Percentiles rank a stretch among this genome's conserved stretches.
phyloP scores from a whole-genome alignment of 1,140 invertebrate genomes.

The Cataglyphis hispanica region DNA sequence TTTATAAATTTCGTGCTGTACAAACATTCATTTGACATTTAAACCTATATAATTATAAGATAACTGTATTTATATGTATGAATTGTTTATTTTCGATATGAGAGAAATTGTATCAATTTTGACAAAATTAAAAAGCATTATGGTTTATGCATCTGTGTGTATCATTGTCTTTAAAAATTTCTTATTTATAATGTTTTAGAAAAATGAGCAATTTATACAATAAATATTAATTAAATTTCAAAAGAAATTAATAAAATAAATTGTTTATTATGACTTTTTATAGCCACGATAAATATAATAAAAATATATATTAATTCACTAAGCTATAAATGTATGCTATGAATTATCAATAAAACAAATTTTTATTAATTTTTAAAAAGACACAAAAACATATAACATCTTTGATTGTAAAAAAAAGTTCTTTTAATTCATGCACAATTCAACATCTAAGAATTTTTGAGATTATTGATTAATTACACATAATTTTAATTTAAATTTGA shows the following conservation, averaged over 20 bases:
- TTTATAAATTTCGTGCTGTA: neutral
- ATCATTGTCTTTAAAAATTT: neutral
- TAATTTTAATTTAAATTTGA: no score
- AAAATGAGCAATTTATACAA: neutral
- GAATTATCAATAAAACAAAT: slow-evolving; percentile 5
- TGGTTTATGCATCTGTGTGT: neutral
- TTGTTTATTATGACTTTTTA: neutral
- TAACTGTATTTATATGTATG: neutral
- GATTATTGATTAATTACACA: no score
- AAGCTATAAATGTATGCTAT: neutral
- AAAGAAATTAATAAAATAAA: neutral
- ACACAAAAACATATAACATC: no score
- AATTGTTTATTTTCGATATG: neutral
- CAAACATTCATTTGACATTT: slow-evolving; percentile 12
- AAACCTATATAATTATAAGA: slow-evolving; percentile 1
- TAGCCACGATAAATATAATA: neutral
- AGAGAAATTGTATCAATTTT: neutral
- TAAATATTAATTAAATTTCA: slow-evolving; percentile 23
- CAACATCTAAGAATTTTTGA: no score
- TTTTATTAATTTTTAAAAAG: neutral
- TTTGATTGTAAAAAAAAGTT: no score
- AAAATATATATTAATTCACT: neutral
- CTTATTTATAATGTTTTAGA: neutral
- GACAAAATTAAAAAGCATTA: neutral
- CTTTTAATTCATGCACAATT: no score